Conservation (phyloP, 2,113 vertebrate species). For the Catharus bicknelli region DNA sequence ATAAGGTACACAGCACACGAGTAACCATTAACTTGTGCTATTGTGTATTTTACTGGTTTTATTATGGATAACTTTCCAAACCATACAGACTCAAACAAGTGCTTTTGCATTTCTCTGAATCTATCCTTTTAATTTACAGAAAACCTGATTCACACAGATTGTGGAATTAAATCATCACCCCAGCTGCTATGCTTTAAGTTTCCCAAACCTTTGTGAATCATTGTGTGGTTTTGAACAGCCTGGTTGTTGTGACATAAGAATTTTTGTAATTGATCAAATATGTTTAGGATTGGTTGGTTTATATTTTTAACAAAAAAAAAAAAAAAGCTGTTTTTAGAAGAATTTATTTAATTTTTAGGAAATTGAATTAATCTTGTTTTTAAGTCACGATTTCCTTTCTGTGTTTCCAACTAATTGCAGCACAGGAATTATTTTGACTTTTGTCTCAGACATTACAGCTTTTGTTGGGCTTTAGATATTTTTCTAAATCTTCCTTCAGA, state of each 20-base stretch:
- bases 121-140: conserved; percentile 53
- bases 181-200: conserved; percentile 60
- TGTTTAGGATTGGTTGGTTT: conserved; percentile 46
- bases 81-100: not conserved
- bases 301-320: conserved; percentile 30
- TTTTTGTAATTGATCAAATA: conserved; percentile 61
- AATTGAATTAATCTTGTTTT: conserved; percentile 60
- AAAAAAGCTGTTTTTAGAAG: conserved; percentile 1
- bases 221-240: conserved; percentile 61
- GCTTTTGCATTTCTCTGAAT: conserved; percentile 39
- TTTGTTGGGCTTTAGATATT: not conserved
- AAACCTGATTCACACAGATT: conserved; percentile 63
- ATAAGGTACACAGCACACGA: conserved; percentile 39
- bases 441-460: not conserved
- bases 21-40: conserved; percentile 42
- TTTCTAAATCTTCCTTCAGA: not conserved
- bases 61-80: conserved; percentile 30
- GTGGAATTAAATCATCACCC: conserved; percentile 51
- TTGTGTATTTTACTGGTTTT: conserved; percentile 40
- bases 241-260: conserved; percentile 56
- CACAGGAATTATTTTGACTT: conserved; percentile 12
- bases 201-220: conserved; percentile 68
- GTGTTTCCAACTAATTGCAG: conserved; percentile 28
- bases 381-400: conserved; percentile 12
- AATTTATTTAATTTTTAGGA: conserved; percentile 51